Percentiles rank a stretch among this genome's conserved stretches.
These are phyloP conservation scores for Caenorhabditis becei DNA, from an alignment of 2,888 invertebrate species.

Conservation along the genomic window DNA sequence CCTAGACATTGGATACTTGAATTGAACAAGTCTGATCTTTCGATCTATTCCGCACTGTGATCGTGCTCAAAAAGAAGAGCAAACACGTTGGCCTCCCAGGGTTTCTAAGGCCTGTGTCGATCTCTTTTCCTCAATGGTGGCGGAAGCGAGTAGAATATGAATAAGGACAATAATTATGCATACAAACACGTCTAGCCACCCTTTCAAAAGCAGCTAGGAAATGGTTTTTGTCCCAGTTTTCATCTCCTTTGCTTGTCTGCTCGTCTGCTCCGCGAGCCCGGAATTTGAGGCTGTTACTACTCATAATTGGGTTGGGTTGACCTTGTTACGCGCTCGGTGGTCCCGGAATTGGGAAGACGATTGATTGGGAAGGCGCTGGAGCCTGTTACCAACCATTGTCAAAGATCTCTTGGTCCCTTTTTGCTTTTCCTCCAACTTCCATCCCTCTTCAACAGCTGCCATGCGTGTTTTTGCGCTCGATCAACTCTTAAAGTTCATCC, in stretches of 20 bases:
- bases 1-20: constrained; percentile 55
- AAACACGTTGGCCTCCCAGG: constrained; percentile 14
- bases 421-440: not conserved
- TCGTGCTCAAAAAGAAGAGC: constrained; percentile 33
- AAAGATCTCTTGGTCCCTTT: constrained; percentile 25
- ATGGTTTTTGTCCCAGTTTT: too few species aligned
- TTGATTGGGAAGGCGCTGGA: constrained; percentile 3
- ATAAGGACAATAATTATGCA: not conserved
- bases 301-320: constrained; percentile 53
- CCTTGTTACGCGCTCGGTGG: constrained; percentile 52
- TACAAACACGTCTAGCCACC: too few species aligned
- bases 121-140: not conserved
- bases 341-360: constrained; percentile 24
- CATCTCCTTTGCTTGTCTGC: constrained; percentile 3
- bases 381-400: constrained; percentile 26
- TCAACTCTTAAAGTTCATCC: constrained; percentile 49
- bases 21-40: constrained; percentile 59
- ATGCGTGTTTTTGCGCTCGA: constrained; percentile 25
- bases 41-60: constrained; percentile 27
- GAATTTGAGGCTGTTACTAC: too few species aligned
- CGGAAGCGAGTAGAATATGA: not conserved
- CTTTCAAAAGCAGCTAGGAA: too few species aligned
- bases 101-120: constrained; percentile 10
- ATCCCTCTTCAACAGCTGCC: constrained; percentile 23
- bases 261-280: too few species aligned